Conservation (phyloP, 2,888 invertebrate genomes). For the Scaptomyza cyrtandrae region DNA sequence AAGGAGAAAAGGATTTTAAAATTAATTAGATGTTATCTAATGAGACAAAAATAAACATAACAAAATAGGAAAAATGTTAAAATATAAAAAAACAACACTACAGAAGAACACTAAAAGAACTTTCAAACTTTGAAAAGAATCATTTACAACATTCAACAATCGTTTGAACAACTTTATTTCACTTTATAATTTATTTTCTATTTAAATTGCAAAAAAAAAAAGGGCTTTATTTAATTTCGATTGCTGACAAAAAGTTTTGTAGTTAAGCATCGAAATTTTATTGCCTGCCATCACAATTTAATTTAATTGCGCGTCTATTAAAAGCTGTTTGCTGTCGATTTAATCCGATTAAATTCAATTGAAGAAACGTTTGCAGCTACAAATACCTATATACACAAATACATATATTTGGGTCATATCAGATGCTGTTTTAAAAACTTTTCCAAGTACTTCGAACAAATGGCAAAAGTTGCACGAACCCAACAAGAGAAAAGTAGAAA, state of each 20-base stretch:
- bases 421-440: conserved; percentile 49
- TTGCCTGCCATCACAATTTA: conserved; percentile 36
- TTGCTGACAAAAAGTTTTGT: conserved; percentile 20
- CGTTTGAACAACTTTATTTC: not conserved
- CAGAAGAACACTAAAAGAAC: rapidly evolving
- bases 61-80: not conserved
- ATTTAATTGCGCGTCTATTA: conserved; percentile 58
- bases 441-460: conserved; percentile 66
- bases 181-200: not conserved
- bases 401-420: conserved; percentile 55
- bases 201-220: not conserved
- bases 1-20: not conserved
- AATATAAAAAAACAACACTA: not conserved
- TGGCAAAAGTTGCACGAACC: conserved; percentile 52
- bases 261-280: conserved; percentile 26
- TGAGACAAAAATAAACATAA: not conserved
- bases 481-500: conserved; percentile 23
- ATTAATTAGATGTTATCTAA: not conserved
- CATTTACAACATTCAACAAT: not conserved
- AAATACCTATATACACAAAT: conserved; percentile 9
- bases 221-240: not conserved
- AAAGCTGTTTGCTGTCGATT: conserved; percentile 31
- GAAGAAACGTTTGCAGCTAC: conserved; percentile 52
- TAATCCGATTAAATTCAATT: conserved; percentile 76
- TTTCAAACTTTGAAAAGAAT: not conserved